Evolutionary conservation across 2,888 invertebrate species (phyloP).

Genomic region (Pristionchus arcanus): DNA sequence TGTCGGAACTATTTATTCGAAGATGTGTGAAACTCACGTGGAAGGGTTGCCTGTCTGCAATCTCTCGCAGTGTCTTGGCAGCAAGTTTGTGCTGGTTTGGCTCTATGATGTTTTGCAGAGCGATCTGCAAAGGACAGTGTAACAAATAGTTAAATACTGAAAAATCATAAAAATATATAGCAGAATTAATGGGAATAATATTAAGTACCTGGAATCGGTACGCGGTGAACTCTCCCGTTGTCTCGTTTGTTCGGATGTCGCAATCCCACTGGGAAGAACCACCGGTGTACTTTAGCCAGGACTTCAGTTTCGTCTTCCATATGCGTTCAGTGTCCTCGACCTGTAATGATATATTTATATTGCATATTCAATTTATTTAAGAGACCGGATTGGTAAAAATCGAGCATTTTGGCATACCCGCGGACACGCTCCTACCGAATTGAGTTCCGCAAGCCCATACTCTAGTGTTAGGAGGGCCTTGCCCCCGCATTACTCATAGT

Average conservation of each 20-base stretch:
- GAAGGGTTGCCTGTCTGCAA: constrained; percentile 74
- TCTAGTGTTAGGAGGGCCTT: too few species aligned
- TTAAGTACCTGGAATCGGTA: constrained; percentile 74
- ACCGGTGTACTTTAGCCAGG: constrained; percentile 78
- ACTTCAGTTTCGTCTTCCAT: constrained; percentile 75
- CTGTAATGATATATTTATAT: constrained; percentile 56
- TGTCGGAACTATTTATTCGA: not conserved
- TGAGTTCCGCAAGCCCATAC: too few species aligned
- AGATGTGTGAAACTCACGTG: constrained; percentile 56
- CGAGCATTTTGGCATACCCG: too few species aligned
- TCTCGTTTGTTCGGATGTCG: constrained; percentile 73
- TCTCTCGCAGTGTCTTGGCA: constrained; percentile 71
- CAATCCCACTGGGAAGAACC: constrained; percentile 75
- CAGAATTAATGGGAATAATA: not conserved
- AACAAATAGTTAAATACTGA: too few species aligned
- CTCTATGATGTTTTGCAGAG: constrained; percentile 77
- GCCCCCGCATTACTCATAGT: too few species aligned
- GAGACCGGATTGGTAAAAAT: too few species aligned
- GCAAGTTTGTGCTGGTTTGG: constrained; percentile 78
- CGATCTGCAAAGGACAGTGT: constrained; percentile 74
- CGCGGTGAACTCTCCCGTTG: constrained; percentile 64
- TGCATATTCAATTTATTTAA: too few species aligned
- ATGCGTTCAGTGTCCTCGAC: constrained; percentile 75
- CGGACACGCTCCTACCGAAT: too few species aligned
- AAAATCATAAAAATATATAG: too few species aligned